Base-by-base conservation (phyloP, 2,797 vertebrate genomes). In the Astyanax mexicanus region DNA sequence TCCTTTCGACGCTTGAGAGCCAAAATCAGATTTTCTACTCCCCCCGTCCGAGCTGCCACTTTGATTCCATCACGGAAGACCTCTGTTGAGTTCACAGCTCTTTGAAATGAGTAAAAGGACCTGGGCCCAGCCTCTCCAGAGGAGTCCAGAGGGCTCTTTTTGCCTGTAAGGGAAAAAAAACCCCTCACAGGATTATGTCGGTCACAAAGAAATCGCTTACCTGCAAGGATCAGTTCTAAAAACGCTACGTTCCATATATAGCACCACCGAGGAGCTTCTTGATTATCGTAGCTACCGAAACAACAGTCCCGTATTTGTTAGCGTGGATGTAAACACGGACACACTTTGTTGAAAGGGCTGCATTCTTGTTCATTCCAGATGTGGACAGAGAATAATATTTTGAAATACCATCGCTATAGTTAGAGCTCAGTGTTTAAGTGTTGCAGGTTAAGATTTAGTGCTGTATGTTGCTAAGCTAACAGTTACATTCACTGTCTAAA, bases 11-110 rank as follows among this genome's bases (percentile, higher is more conserved):
- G 89, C 86, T 90, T 91, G 91, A 90, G 87, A 89, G 88, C 88
- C 90, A 91, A 94, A 95, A 93, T 90, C 88, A 89, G 91, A 92
- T 90, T 86, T 92, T 81, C 86, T 87, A 87, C 83, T 83, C 80
- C 73, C 91, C 84, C 91, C 90, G 92, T 94, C 91, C 92, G 90
- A 95, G 93, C 96, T 98, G 96, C 95, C 96, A 97, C 94, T 96
- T 96, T 95, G 95, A 98, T 98, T 97, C 93, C 94, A 96, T 98
- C 96, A 97, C 90, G 92, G 93, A 92, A 92, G 95, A 94, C 92
- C 92, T 94, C 95, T 94, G 93, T 94, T 94, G 94, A 95, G 95
- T 96, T 97, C 95, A 96, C 93, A 94, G 93, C 93, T 94, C 95
- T 95, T 97, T 96, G 94, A 96, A 97, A 97, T 89, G 89, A 95